These are phyloP conservation scores for Salmo trutta DNA, from an alignment of 2,797 vertebrate species.

Conservation along the genomic window DNA sequence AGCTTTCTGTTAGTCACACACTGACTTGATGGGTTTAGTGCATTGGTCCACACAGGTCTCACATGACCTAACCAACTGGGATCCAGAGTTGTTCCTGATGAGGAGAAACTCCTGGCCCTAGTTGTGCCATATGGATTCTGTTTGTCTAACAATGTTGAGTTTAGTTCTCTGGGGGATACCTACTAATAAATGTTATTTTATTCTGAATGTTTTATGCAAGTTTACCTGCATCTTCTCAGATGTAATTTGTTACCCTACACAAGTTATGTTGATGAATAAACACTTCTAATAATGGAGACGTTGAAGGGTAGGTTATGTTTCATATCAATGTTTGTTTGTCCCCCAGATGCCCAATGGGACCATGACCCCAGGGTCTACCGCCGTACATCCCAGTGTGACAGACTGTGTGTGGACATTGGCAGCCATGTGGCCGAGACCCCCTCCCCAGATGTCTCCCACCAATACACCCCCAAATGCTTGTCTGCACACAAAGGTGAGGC, in stretches of 20 bases:
- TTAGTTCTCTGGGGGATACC: no score
- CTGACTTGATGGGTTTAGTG: slow-evolving; percentile 15
- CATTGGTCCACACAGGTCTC: neutral
- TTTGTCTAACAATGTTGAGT: no score
- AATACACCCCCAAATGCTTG: slow-evolving; percentile 72
- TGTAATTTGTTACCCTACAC: no score
- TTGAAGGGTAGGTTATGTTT: neutral
- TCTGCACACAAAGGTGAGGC: slow-evolving; percentile 69
- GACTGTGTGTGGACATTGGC: slow-evolving; percentile 61
- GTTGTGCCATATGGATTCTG: neutral
- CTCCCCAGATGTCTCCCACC: slow-evolving; percentile 66
- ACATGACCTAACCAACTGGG: neutral
- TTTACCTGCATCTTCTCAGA: no score
- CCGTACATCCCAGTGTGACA: slow-evolving; percentile 68
- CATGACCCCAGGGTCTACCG: slow-evolving; percentile 55
- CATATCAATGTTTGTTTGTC: neutral
- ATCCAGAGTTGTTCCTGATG: no score
- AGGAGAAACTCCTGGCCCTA: no score
- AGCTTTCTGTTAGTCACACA: slow-evolving; percentile 72
- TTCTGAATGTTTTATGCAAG: no score
- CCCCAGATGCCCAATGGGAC: slow-evolving; percentile 49
- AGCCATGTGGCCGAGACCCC: slow-evolving; percentile 70
- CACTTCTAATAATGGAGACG: neutral
- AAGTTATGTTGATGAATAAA: no score
- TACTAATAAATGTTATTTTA: no score